Evolutionary conservation across 2,797 vertebrate genomes (phyloP), one percentile per base, ranked within the genome.

Genomic region (Taeniopygia guttata): DNA sequence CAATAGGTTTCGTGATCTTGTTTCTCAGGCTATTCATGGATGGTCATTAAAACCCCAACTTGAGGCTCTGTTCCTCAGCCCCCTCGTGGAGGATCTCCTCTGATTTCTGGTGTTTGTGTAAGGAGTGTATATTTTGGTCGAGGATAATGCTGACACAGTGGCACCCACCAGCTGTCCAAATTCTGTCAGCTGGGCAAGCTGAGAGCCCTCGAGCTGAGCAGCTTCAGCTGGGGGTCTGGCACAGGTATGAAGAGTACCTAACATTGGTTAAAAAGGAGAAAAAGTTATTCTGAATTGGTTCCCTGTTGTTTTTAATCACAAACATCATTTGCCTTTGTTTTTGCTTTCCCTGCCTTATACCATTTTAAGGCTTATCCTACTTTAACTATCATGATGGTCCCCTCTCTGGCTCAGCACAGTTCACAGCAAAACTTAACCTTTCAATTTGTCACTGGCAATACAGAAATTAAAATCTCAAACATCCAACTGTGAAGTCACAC

Each of bases 21-120:
- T 94, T 93, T 92, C 82, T 83, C 46, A 72, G 17, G 34, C 16
- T 89, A 45, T 87, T 94, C 76, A 75, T 60, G 89, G 72, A 34
- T 0, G 0, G 1, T 40, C 69, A 93, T 86, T 74, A 68, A 56
- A 92, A 48, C 2, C 12, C 9, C 54, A 75, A 56, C 46, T 38
- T 11, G 14, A 87, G 52, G 23, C 11, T 68, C 25, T 68, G 20
- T n/a, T 96, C 20, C 25, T 66, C 36, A 63, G 10, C 19, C 26
- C 10, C 43, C 46, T 84, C 32, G 78, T 55, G 59, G 7, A 93
- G 36, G 43, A 45, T 63, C 40, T 88, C 42, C 64, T 72, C 51
- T 80, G 56, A 42, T 75, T 74, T 91, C 67, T 88, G 48, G 0
- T 15, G 81, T 79, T 58, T 72, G 32, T 43, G 46, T 64, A 60